Evolutionary conservation across 2,888 invertebrate genomes (phyloP).

Genomic region (Drosophila stalkeri): DNA sequence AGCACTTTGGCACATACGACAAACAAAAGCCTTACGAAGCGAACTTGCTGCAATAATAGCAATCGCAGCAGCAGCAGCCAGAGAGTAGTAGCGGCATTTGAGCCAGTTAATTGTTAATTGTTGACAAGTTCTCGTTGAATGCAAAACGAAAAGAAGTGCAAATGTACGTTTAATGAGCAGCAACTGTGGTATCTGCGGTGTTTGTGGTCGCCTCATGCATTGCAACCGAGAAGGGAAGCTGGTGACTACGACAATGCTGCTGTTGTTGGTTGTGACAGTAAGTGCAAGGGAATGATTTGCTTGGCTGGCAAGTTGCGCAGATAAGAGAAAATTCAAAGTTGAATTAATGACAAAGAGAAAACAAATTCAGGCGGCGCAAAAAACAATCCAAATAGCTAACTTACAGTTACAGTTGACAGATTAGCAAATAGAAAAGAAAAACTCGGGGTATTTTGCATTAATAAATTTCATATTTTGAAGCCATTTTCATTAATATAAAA

Average conservation of each 20-base stretch:
- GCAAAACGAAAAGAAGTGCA: slow-evolving; percentile 68
- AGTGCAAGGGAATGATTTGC: slow-evolving; percentile 27
- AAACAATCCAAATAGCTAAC: slow-evolving; percentile 12
- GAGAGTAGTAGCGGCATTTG: slow-evolving; percentile 33
- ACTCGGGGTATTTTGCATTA: slow-evolving; percentile 1
- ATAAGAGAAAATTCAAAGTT: slow-evolving; percentile 34
- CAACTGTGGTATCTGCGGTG: slow-evolving; percentile 14
- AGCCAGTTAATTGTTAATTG: slow-evolving; percentile 77
- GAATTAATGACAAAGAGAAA: slow-evolving; percentile 41
- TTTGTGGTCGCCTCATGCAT: slow-evolving; percentile 29
- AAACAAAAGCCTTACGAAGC: slow-evolving; percentile 67
- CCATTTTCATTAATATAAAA: slow-evolving; percentile 1
- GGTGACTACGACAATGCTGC: background rate
- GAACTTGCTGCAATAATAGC: slow-evolving; percentile 37
- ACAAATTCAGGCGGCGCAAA: slow-evolving; percentile 18
- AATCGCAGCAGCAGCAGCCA: slow-evolving; percentile 21
- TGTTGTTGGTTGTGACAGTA: slow-evolving; percentile 12
- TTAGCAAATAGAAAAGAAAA: background rate
- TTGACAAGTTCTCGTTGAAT: slow-evolving; percentile 70
- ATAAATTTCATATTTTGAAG: slow-evolving; percentile 8
- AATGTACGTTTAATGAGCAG: slow-evolving; percentile 72
- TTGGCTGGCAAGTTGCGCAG: slow-evolving; percentile 8
- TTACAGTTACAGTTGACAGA: slow-evolving; percentile 11
- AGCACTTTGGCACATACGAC: slow-evolving; percentile 75
- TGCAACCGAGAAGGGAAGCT: slow-evolving; percentile 15